Percentiles rank a stretch among this genome's conserved stretches.
phyloP scores from a whole-genome alignment of 2,797 vertebrate genomes.

The Cygnus olor region DNA sequence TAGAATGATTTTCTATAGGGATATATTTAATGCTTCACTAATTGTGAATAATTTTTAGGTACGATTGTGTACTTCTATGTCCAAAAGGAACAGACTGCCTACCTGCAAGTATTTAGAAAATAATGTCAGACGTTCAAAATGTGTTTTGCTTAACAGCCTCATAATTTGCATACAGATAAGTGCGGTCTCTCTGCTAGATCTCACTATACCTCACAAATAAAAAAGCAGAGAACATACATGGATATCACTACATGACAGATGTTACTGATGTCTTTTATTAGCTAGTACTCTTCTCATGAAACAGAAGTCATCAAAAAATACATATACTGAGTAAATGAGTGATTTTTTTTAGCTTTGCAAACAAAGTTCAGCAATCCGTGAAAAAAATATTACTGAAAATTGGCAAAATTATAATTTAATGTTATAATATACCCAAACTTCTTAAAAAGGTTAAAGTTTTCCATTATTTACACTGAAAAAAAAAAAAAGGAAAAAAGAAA shows the following conservation, averaged over 20 bases:
- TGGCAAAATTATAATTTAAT: not conserved
- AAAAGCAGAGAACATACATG: not conserved
- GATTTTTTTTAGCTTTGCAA: not conserved
- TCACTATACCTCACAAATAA: not conserved
- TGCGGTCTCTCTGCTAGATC: not conserved
- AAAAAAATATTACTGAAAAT: not conserved
- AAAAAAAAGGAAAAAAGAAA: constrained; percentile 27
- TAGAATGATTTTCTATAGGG: not conserved
- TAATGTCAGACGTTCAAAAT: not conserved
- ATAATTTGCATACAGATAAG: not conserved
- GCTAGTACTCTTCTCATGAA: not conserved
- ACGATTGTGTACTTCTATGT: not conserved
- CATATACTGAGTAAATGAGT: not conserved
- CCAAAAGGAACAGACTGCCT: not conserved
- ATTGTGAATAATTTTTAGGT: not conserved
- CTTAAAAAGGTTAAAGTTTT: constrained; percentile 70
- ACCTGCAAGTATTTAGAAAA: not conserved
- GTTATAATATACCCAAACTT: constrained; percentile 37
- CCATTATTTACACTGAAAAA: constrained; percentile 62
- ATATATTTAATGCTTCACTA: not conserved
- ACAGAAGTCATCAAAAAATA: not conserved
- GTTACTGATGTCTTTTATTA: not conserved
- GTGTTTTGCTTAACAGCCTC: not conserved
- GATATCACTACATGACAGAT: not conserved
- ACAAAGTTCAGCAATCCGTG: not conserved